Evolutionary conservation across 1,140 invertebrate genomes (phyloP), one percentile per base, ranked within the genome.

Genomic region (Mercenaria mercenaria): DNA sequence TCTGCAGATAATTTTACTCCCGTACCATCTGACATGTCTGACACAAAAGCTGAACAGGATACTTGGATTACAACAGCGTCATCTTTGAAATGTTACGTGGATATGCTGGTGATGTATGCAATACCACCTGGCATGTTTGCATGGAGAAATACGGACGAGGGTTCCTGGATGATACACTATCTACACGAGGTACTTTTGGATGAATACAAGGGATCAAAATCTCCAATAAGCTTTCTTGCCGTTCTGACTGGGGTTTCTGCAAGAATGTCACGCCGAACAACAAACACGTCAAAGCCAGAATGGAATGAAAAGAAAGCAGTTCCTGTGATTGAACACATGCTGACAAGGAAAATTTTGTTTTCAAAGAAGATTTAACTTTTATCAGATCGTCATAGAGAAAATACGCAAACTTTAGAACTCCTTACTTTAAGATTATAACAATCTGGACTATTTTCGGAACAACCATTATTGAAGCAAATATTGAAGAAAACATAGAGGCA

Each of bases 141-240:
- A 18, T 88, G 86, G 86, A 79, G 86, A 80, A 88, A 41, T 47
- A 34, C n/a, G 15, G 26, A 11, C 15, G 86, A 80, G 3, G 86
- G 86, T 29, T 88, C 86, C 15, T 88, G 86, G 86, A 88, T 88
- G 86, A 64, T 88, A 2, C 32, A 80, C 8, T 88, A 88, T 50
- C 41, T 88, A 23, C 59, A 72, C 32, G 59, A 64, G 50, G 52
- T 81, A 15, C 32, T 88, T 23, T 41, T 50, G 76, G 34, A 13
- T 20, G 69, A 80, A 4, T n/a, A 80, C 37, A 64, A 26, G 50
- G 37, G 47, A 50, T n/a, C n/a, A n/a, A n/a, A n/a, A n/a, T 13
- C 4, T 11, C 74, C 74, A 1, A 43, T 47, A n/a, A 50, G 61
- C 32, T 56, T 80, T 37, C 59, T 88, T 18, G 64, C 52, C 18